These are phyloP conservation scores for Trichogramma evanescens DNA, from an alignment of 2,888 invertebrate genomes.

Conservation along the genomic window DNA sequence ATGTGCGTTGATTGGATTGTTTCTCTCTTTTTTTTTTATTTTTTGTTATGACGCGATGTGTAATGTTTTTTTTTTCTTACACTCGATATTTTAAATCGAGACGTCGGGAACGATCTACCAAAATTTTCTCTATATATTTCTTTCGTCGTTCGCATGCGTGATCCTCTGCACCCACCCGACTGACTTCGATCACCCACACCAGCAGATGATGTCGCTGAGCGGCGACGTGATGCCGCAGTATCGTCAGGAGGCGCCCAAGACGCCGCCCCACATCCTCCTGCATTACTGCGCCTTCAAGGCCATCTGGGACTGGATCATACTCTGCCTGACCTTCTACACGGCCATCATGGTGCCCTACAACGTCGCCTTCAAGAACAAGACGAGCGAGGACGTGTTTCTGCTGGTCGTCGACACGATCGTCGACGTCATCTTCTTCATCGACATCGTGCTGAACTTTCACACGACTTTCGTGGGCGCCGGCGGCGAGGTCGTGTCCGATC, in stretches of 20 bases:
- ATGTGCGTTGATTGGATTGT: too few species aligned
- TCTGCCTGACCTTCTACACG: constrained; percentile 99
- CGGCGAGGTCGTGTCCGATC: constrained; percentile 96
- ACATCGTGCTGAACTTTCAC: constrained; percentile 99
- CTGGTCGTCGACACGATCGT: constrained; percentile 96
- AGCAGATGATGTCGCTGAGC: constrained; percentile 91
- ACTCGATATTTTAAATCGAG: too few species aligned
- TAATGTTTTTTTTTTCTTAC: too few species aligned
- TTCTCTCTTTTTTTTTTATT: too few species aligned
- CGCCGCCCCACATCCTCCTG: constrained; percentile 97
- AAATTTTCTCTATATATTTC: too few species aligned
- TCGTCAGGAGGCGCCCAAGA: constrained; percentile 98
- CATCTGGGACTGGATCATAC: constrained; percentile 99
- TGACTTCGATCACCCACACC: too few species aligned
- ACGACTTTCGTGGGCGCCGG: constrained; percentile 98
- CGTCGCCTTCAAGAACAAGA: constrained; percentile 99
- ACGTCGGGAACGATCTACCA: too few species aligned
- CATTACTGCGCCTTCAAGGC: constrained; percentile 99
- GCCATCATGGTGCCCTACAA: constrained; percentile 99
- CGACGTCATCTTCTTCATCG: constrained; percentile 99
- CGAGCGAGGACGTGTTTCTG: constrained; percentile 90
- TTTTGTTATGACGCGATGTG: too few species aligned
- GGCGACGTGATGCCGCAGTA: constrained; percentile 98
- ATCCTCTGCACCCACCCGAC: too few species aligned
- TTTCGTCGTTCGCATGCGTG: too few species aligned